These are phyloP conservation scores for Miltochrista miniata DNA, from an alignment of 2,888 invertebrate species.

Conservation along the genomic window DNA sequence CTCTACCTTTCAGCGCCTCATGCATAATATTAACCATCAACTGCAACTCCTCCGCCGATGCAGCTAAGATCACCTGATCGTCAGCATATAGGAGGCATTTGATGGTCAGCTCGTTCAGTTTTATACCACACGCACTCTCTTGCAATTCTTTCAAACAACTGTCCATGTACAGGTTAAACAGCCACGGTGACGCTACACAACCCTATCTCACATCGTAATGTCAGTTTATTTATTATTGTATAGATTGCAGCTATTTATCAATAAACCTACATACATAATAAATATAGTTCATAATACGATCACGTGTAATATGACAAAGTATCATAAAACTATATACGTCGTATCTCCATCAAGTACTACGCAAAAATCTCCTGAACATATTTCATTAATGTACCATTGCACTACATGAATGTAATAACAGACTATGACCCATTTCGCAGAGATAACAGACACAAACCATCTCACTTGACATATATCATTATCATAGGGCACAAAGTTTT, in stretches of 20 bases:
- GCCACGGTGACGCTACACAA: too few relatives aligned
- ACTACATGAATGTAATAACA: constrained; percentile 2
- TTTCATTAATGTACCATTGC: constrained; percentile 2
- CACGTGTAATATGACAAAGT: not conserved
- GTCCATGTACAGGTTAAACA: too few relatives aligned
- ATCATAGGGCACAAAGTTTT: constrained; percentile 16
- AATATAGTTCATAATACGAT: not conserved
- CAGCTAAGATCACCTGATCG: too few relatives aligned
- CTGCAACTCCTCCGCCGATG: too few relatives aligned
- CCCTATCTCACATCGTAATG: too few relatives aligned
- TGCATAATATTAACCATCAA: too few relatives aligned
- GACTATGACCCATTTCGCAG: constrained; percentile 8
- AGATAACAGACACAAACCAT: constrained; percentile 8
- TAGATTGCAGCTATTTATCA: not conserved
- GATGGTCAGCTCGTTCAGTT: too few relatives aligned
- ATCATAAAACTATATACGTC: constrained; percentile 1
- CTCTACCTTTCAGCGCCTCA: too few relatives aligned
- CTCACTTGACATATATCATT: constrained; percentile 13
- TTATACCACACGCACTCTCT: too few relatives aligned
- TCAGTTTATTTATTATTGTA: too few relatives aligned
- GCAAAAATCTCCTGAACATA: constrained; percentile 6
- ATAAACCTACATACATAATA: not conserved
- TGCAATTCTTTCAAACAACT: too few relatives aligned
- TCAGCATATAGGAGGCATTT: too few relatives aligned
- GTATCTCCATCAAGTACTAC: not conserved